Evolutionary conservation across 92 coral and sea anemone genomes (phyloP).

Genomic region (Bergia puertoricense): DNA sequence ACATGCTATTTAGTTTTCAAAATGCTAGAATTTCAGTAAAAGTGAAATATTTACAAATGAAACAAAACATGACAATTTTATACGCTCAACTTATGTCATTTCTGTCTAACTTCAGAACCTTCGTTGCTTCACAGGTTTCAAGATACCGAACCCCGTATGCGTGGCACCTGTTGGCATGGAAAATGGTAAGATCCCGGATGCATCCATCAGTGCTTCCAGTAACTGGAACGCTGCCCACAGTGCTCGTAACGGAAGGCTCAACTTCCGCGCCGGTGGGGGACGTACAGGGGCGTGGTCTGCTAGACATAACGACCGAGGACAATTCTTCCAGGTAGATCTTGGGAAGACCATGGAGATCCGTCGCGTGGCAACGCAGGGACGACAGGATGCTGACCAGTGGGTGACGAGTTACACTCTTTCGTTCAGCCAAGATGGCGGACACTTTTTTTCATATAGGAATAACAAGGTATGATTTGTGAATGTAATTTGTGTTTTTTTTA

Average conservation of each 20-base stretch:
- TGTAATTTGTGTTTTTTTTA: no score
- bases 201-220: background rate
- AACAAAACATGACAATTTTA: no score
- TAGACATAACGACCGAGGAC: background rate
- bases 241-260: conserved; percentile 13
- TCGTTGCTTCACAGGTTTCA: background rate
- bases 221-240: background rate
- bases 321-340: conserved; percentile 13
- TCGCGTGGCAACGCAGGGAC: conserved; percentile 29
- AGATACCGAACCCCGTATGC: background rate
- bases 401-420: conserved; percentile 21
- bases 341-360: conserved; percentile 14
- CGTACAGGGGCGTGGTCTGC: conserved; percentile 38
- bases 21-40: no score
- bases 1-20: no score
- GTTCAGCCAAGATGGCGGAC: conserved; percentile 25
- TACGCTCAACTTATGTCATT: background rate
- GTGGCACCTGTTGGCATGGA: conserved; percentile 23
- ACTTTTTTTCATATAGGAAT: background rate
- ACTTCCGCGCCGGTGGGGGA: conserved; percentile 18
- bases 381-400: conserved; percentile 17
- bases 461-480: no score
- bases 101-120: background rate
- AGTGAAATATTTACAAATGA: no score
- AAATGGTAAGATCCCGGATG: conserved; percentile 10